These are phyloP conservation scores for Drosophila longiperda DNA, from an alignment of 2,888 invertebrate species.

Conservation along the genomic window DNA sequence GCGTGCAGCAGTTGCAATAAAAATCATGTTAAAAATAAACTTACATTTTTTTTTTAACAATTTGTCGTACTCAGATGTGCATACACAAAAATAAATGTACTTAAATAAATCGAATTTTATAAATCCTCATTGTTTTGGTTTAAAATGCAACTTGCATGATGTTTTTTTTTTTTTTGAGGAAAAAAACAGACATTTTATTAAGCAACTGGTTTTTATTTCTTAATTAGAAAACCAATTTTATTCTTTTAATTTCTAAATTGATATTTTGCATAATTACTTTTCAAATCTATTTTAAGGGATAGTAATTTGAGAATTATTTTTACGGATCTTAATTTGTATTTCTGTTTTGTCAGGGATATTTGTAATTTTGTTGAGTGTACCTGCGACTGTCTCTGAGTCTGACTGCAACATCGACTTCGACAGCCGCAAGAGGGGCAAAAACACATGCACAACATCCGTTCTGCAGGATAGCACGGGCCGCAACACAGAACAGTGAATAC, in stretches of 20 bases:
- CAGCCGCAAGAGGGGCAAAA: conserved; percentile 17
- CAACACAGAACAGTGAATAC: conserved; percentile 20
- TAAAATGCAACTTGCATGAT: background rate
- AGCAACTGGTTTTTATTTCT: background rate
- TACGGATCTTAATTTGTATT: background rate
- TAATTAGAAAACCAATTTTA: too few species aligned
- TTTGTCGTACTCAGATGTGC: conserved; percentile 2
- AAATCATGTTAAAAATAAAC: conserved; percentile 76
- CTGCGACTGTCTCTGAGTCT: background rate
- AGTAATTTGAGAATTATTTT: background rate
- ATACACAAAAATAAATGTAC: background rate
- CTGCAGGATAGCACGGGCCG: conserved; percentile 55
- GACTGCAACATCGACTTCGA: conserved; percentile 1
- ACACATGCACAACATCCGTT: conserved; percentile 70
- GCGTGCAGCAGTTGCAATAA: conserved; percentile 73
- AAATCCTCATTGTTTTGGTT: too few species aligned
- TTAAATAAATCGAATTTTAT: background rate
- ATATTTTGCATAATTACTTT: too few species aligned
- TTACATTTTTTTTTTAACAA: conserved; percentile 11
- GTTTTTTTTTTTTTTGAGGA: too few species aligned
- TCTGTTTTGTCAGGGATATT: background rate
- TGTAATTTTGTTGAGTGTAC: background rate
- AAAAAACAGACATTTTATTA: background rate
- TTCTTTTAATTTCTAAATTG: too few species aligned
- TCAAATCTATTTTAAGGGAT: background rate